phyloP scores from a whole-genome alignment of 2,888 invertebrate genomes.

The Andrena praecox region DNA sequence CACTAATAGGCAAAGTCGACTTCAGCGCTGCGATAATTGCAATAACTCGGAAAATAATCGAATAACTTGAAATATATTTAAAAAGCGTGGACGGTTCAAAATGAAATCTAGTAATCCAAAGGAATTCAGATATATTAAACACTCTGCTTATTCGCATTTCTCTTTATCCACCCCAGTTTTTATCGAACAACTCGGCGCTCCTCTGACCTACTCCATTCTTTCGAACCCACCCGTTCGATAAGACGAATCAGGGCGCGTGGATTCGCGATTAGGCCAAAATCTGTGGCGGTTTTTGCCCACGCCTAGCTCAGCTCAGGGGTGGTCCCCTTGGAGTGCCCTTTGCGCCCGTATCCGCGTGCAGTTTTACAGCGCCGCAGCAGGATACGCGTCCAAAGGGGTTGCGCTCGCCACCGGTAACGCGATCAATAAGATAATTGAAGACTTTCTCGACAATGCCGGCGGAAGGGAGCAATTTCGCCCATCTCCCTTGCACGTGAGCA shows the following conservation, averaged over 20 bases:
- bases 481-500: conserved; percentile 65
- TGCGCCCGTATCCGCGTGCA: conserved; percentile 20
- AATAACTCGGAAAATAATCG: background rate
- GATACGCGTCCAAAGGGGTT: conserved; percentile 71
- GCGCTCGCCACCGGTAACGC: conserved; percentile 70
- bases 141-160: too few species aligned
- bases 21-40: background rate
- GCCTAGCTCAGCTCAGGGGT: conserved; percentile 32
- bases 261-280: conserved; percentile 8
- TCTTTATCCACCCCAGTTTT: too few species aligned
- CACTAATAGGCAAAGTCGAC: background rate
- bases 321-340: conserved; percentile 35
- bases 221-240: too few species aligned
- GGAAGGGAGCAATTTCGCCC: conserved; percentile 77
- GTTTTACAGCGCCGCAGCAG: conserved; percentile 44
- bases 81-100: background rate
- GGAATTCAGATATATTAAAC: background rate
- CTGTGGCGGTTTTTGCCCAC: background rate
- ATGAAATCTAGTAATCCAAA: background rate
- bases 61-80: background rate
- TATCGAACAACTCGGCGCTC: background rate
- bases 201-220: background rate
- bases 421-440: conserved; percentile 81
- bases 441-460: conserved; percentile 76
- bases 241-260: background rate